Percentiles rank a stretch among this genome's conserved stretches.
These are phyloP conservation scores for Cinclus mexicanus DNA, from an alignment of 2,113 vertebrate genomes.

Conservation along the genomic window DNA sequence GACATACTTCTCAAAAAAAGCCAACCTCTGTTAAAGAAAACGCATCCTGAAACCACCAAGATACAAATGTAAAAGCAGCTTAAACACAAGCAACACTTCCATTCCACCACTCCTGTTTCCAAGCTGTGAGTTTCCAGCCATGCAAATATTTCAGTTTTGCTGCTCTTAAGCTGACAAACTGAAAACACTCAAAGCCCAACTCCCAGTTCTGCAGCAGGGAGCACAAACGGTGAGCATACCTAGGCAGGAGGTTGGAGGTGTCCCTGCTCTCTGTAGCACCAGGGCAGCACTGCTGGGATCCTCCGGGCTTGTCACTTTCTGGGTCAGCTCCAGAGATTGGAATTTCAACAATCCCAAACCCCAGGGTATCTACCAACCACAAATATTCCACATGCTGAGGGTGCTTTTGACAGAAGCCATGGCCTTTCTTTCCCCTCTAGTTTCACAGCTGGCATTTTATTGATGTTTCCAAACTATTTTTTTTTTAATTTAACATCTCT, in stretches of 20 bases:
- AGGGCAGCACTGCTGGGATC: neutral
- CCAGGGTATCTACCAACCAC: fast-evolving
- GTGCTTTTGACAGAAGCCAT: neutral
- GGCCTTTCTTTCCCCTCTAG: neutral
- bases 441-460: neutral
- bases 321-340: neutral
- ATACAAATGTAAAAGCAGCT: neutral
- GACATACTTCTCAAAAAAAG: neutral
- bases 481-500: neutral
- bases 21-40: neutral
- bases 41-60: neutral
- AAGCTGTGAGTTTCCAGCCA: neutral
- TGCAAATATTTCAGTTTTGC: neutral
- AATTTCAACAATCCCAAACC: neutral
- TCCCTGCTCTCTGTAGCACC: neutral
- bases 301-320: neutral
- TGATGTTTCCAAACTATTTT: neutral
- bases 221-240: neutral
- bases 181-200: neutral
- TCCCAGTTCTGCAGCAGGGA: neutral
- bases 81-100: neutral
- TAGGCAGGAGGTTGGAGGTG: neutral
- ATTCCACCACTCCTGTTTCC: neutral
- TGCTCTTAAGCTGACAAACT: neutral
- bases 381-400: neutral